Evolutionary conservation across 64 coral and sea anemone genomes (phyloP), one percentile per base, ranked within the genome.

Genomic region (Acropora tenuis): DNA sequence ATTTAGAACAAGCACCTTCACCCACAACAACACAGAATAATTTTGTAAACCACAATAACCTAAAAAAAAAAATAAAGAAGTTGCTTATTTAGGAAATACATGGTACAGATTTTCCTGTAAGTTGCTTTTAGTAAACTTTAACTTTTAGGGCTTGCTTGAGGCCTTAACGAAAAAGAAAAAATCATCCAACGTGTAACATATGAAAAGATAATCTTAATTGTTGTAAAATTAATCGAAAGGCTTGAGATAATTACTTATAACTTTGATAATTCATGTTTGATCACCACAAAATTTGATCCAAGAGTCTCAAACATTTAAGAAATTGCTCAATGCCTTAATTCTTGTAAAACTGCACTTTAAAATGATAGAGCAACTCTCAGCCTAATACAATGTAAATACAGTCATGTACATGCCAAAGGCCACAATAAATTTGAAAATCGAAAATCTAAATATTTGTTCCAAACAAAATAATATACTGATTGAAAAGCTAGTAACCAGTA

Each of bases 201-300:
- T 80, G 78, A 80, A 80, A 80, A 80, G 59, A 52, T 58, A 80
- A 80, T 80, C 49, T 57, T 80, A 80, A 80, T 80, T 80, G 57
- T 80, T 80, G 13, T 80, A 80, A 58, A 80, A n/a, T n/a, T n/a
- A n/a, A n/a, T 80, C 49, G 78, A 49, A 40, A 80, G 78, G 50
- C 78, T 80, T 80, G 78, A 80, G 78, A 80, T 80, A 59, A 80
- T 80, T 52, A 52, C 78, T 80, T 80, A 20, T 80, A 80, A 80
- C 78, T 80, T 80, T 80, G 78, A 80, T 12, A 80, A 80, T 58
- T 80, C 50, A 20, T 80, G 78, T 80, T 80, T 80, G 78, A 80
- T 80, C 78, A 80, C 78, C 78, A 80, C 78, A 80, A 80, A 59
- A 80, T 80, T 80, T 80, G 78, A 80, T 80, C 49, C 18, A 80